Conservation (phyloP, 2,888 invertebrate species). For the Dryobota labecula region DNA sequence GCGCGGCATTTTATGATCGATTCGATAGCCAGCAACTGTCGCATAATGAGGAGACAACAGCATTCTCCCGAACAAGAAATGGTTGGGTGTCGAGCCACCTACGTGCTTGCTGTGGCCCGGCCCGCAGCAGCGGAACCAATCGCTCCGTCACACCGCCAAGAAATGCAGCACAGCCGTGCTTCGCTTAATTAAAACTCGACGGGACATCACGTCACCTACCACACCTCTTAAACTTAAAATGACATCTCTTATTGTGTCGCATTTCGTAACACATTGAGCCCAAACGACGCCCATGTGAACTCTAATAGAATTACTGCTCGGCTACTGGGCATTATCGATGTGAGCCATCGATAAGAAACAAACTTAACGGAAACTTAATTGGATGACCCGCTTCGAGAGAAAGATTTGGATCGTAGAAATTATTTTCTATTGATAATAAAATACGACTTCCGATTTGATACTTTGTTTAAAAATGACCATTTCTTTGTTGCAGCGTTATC, state of each 20-base stretch:
- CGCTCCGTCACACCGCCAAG: conserved; percentile 85
- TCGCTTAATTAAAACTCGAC: conserved; percentile 88
- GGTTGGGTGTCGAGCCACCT: conserved; percentile 86
- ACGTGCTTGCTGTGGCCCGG: conserved; percentile 79
- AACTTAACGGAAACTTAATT: conserved; percentile 84
- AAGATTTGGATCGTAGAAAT: conserved; percentile 74
- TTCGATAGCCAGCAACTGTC: conserved; percentile 82
- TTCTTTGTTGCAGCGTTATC: conserved; percentile 94
- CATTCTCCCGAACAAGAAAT: conserved; percentile 83
- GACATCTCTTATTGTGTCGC: conserved; percentile 83
- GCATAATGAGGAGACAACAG: conserved; percentile 86
- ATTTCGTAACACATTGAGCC: conserved; percentile 78
- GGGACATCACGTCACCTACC: conserved; percentile 85
- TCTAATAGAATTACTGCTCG: conserved; percentile 81
- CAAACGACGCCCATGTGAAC: conserved; percentile 77
- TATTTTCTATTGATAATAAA: conserved; percentile 65
- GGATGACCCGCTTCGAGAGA: conserved; percentile 77
- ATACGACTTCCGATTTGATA: conserved; percentile 25
- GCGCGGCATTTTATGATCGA: conserved; percentile 82
- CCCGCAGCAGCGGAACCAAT: conserved; percentile 85
- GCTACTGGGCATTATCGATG: conserved; percentile 83
- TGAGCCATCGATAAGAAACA: conserved; percentile 77
- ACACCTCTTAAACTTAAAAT: conserved; percentile 76
- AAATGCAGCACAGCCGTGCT: conserved; percentile 84
- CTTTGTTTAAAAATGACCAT: conserved; percentile 46